Evolutionary conservation across 2,797 vertebrate genomes (phyloP), one percentile per base, ranked within the genome.

Genomic region (Protonibea diacanthus): DNA sequence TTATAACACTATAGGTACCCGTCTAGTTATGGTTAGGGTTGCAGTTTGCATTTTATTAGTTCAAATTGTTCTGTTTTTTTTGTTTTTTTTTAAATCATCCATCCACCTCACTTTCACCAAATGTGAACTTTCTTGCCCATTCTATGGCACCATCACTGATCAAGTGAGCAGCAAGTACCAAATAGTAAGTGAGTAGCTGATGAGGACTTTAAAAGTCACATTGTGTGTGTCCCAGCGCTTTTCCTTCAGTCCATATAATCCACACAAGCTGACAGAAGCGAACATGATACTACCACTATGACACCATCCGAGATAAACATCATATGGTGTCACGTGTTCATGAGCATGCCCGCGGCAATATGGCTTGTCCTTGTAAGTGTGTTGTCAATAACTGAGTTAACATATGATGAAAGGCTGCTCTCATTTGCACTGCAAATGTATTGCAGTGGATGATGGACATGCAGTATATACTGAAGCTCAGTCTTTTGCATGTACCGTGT

Each of bases 291-390:
- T 14, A 58, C 20, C 55, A n/a, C 2, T 2, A 25, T 25, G 67
- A 57, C 29, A 18, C 44, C 25, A 25, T 78, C 55, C 40, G 47
- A 44, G 55, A 56, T 73, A 44, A 66, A 42, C 9, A 42, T 60
- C 15, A 42, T 2, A 25, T 12, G 11, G 23, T 47, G 20, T 65
- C 45, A 25, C 23, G 49, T 73, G 38, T 53, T 66, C 13, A 48
- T 17, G 13, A 51, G 8, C 58, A 12, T 7, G 55, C 42, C 42
- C 25, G 56, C 56, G 47, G 56, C 47, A 2, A 7, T n/a, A 11
- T 42, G 20, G 61, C 10, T 11, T 4, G 58, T 23, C 38, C 48
- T 29, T 29, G 23, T 44, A 45, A 8, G 27, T 47, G 52, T 57
- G 29, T 8, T 33, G 33, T 33, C 33, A 33, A 8, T 33, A 33